Conservation (phyloP, 1,140 invertebrate genomes). For the Magallana angulata region DNA sequence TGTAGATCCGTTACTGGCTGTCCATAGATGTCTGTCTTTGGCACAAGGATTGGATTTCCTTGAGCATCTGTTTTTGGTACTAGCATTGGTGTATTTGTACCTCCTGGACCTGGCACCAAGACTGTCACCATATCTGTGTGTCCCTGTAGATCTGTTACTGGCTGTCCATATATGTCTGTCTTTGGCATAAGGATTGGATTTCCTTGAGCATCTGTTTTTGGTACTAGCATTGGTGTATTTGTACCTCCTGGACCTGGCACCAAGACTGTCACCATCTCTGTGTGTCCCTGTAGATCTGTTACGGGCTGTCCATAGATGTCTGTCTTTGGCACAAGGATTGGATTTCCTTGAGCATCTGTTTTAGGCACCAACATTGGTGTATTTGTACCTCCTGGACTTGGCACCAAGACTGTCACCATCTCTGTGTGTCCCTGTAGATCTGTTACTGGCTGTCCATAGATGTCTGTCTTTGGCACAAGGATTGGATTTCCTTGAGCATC, state of each 20-base stretch:
- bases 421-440: constrained; percentile 23
- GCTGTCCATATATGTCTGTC: constrained; percentile 28
- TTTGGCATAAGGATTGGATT: constrained; percentile 29
- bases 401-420: constrained; percentile 59
- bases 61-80: neutral
- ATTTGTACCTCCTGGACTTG: neutral
- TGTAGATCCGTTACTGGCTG: constrained; percentile 40
- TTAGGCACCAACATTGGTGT: constrained; percentile 40
- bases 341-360: constrained; percentile 45
- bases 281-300: constrained; percentile 69
- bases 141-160: constrained; percentile 48
- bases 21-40: constrained; percentile 38
- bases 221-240: constrained; percentile 14
- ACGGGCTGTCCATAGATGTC: constrained; percentile 51
- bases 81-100: neutral
- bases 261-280: constrained; percentile 71
- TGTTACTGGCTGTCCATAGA: constrained; percentile 26
- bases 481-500: constrained; percentile 45
- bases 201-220: constrained; percentile 32
- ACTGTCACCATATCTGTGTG: constrained; percentile 54
- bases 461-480: constrained; percentile 33
- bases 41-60: constrained; percentile 23
- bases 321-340: constrained; percentile 15
- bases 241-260: constrained; percentile 6
- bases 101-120: neutral